Percentiles rank a stretch among this genome's conserved stretches.
Conservation (phyloP, 2,113 vertebrate species). For the Benitochromis conjunctus region DNA sequence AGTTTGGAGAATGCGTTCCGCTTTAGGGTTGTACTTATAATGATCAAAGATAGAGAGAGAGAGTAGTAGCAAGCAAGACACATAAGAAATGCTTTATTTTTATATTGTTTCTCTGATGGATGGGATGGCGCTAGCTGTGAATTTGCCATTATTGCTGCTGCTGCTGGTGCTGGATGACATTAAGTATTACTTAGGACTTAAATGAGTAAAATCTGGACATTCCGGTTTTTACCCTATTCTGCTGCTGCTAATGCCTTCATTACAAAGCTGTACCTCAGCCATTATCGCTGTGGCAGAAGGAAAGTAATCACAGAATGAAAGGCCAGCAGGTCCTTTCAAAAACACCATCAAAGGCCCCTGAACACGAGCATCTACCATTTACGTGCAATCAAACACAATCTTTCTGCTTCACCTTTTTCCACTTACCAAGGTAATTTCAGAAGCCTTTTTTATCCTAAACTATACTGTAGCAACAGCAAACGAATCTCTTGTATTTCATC, state of each 20-base stretch:
- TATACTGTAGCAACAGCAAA: slow-evolving; percentile 28
- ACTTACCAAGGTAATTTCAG: slow-evolving; percentile 44
- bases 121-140: slow-evolving; percentile 39
- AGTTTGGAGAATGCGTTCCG: slow-evolving; percentile 53
- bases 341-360: slow-evolving; percentile 34
- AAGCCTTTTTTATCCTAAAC: slow-evolving; percentile 28
- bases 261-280: slow-evolving; percentile 44
- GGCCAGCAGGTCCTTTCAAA: slow-evolving; percentile 57
- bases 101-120: slow-evolving; percentile 60
- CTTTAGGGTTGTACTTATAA: slow-evolving; percentile 52
- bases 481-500: slow-evolving; percentile 48
- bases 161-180: slow-evolving; percentile 26
- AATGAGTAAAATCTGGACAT: slow-evolving; percentile 60
- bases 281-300: slow-evolving; percentile 45
- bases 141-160: slow-evolving; percentile 47
- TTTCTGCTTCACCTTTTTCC: slow-evolving; percentile 28
- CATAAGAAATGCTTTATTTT: slow-evolving; percentile 62
- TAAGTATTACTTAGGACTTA: slow-evolving; percentile 58
- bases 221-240: slow-evolving; percentile 39
- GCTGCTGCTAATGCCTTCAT: slow-evolving; percentile 61
- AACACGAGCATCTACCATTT: slow-evolving; percentile 53
- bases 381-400: slow-evolving; percentile 68
- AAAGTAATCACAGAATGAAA: slow-evolving; percentile 58
- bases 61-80: slow-evolving; percentile 11
- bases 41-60: slow-evolving; percentile 41